Evolutionary conservation across 2,888 invertebrate species (phyloP).

Genomic region (Lasioglossum zephyrum): DNA sequence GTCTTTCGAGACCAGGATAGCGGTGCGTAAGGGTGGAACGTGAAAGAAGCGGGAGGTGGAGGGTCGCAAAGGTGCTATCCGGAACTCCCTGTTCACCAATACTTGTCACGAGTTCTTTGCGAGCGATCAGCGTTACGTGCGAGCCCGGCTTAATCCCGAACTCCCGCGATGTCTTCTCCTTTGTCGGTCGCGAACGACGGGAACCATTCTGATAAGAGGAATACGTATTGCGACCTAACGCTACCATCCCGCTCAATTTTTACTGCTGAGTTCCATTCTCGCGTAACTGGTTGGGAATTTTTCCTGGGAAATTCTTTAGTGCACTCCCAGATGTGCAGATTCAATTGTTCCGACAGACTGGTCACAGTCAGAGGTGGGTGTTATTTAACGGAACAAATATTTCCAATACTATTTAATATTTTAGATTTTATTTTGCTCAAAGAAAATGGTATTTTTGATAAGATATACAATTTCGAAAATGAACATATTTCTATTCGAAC

Average conservation of each 20-base stretch:
- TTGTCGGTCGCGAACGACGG: conserved; percentile 35
- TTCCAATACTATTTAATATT: no score
- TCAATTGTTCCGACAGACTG: not conserved
- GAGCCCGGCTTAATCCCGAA: conserved; percentile 12
- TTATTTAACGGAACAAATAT: no score
- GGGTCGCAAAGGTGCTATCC: not conserved
- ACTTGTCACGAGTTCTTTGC: conserved; percentile 26
- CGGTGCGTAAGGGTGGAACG: not conserved
- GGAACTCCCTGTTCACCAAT: not conserved
- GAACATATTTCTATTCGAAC: no score
- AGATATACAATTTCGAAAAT: no score
- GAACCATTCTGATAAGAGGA: conserved; percentile 27
- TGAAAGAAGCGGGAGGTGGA: no score
- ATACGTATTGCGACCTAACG: not conserved
- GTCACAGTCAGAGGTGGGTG: no score
- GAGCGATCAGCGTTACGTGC: not conserved
- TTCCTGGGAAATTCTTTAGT: not conserved
- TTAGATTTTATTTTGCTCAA: no score
- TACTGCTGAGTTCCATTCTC: not conserved
- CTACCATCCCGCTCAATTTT: not conserved
- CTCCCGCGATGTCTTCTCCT: not conserved
- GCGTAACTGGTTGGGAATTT: not conserved
- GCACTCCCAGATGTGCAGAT: not conserved
- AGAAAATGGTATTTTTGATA: no score
- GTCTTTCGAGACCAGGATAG: not conserved